Base-by-base conservation (phyloP, 2,797 vertebrate genomes). In the Sebastes iracundus region DNA sequence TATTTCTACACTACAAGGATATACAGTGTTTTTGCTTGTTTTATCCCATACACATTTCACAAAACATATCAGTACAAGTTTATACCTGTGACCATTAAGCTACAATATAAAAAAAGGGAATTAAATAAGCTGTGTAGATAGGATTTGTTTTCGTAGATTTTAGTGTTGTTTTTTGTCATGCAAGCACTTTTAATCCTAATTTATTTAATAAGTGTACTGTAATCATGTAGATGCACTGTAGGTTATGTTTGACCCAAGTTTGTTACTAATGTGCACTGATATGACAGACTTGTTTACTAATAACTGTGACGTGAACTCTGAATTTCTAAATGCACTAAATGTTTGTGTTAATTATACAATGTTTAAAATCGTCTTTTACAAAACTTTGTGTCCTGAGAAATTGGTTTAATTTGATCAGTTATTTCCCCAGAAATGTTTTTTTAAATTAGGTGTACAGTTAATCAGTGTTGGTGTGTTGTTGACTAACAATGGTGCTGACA, bases 171-270 rank as follows among this genome's bases (percentile, higher is more conserved):
- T 53, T 68, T 23, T 75, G 18, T 75, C 22, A 59, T 73, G 13
- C 20, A 52, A 70, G 87, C 79, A 90, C 75, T 90, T 88, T 85
- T 69, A 46, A 71, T 72, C 64, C 13, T 62, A 23, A 27, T 59
- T 7, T 82, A 77, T 79, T 78, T 58, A 46, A 56, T 65, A 72
- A 4, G 4, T 76, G 77, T 14, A 66, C 22, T 66, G 62, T 79
- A 27, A 78, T 73, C 56, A 2, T 46, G 62, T 75, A 22, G 62
- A 49, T 82, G 30, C 46, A 81, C 64, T 83, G 69, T 60, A 72
- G 30, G 7, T 76, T 62, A 72, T 61, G 25, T 58, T 79, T 65
- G 7, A 38, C 2, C 2, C 8, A 5, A 75, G 23, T 79, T 77
- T n/a, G 27, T 8, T 59, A 60, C 7, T 81, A 55, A 79, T 69